Conservation (phyloP, 2,113 vertebrate genomes). For the Salvelinus alpinus region DNA sequence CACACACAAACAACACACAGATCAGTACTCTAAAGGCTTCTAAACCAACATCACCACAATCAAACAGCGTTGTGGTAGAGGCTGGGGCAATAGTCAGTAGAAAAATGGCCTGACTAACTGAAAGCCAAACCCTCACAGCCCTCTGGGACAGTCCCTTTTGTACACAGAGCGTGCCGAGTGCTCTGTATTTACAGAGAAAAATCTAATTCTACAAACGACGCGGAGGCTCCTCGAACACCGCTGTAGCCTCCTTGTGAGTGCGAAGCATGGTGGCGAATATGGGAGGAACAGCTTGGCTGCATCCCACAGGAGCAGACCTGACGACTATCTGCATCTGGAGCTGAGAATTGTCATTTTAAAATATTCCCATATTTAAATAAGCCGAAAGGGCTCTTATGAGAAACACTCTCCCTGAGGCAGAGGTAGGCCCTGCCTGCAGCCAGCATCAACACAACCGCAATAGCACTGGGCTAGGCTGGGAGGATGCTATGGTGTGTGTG, state of each 20-base stretch:
- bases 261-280: constrained; percentile 63
- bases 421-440: background rate
- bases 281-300: constrained; percentile 72
- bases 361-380: constrained; percentile 82
- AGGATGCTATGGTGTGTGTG: background rate
- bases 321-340: constrained; percentile 73
- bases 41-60: constrained; percentile 32
- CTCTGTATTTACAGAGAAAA: constrained; percentile 53
- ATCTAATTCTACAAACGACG: constrained; percentile 66
- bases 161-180: constrained; percentile 55
- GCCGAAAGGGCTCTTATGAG: constrained; percentile 61
- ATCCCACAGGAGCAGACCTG: constrained; percentile 69
- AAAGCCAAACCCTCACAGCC: constrained; percentile 54
- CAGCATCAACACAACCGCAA: no score
- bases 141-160: constrained; percentile 53
- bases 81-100: constrained; percentile 30
- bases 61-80: constrained; percentile 35
- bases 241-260: constrained; percentile 64
- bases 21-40: constrained; percentile 17
- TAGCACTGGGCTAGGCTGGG: background rate
- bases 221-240: constrained; percentile 57
- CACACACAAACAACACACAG: background rate
- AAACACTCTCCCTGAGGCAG: constrained; percentile 22
- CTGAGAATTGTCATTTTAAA: constrained; percentile 75
- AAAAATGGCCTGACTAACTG: constrained; percentile 58